Evolutionary conservation across 2,797 vertebrate species (phyloP), one percentile per base, ranked within the genome.

Genomic region (Esox masquinongy): DNA sequence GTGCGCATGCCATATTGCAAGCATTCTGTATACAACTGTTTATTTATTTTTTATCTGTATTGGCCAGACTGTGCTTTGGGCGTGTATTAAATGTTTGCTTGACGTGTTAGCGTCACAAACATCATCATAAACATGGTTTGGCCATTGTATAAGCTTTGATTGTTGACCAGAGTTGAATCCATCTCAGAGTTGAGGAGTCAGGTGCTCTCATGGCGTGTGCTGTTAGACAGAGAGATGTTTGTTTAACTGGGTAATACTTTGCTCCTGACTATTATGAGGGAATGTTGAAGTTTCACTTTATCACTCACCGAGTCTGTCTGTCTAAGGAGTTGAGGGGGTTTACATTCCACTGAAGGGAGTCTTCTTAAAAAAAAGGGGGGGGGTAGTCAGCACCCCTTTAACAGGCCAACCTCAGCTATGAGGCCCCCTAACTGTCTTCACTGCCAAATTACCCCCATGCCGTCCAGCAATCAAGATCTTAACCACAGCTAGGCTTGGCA

Each of bases 401-500:
- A 77, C 80, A 71, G 78, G 70, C 70, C 74, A 77, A 82, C 83
- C 75, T 11, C 78, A 80, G 67, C 43, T 61, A 39, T 77, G 49
- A 86, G 82, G 72, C 75, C 68, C 59, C 74, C 59, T 71, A 31
- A 66, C 71, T 67, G 63, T 70, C 61, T 51, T 14, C 70, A 26
- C 61, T 11, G 68, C 77, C 67, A 76, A 73, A 74, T 77, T 59
- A 74, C 56, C 64, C 67, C 68, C 77, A 72, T 77, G 64, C 73
- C 26, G n/a, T 84, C 69, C 70, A 80, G 82, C 31, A 82, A 69
- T 82, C 71, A 72, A 53, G 74, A 69, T 12, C 64, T 64, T 69
- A 75, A 81, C 81, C 83, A 71, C 84, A 82, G 63, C 67, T 77
- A 77, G 24, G 43, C 68, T 74, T 75, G 77, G 79, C 73, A 80